A percentile compares a stretch with the other conserved stretches of the same genome.
Conservation (phyloP, 2,797 vertebrate genomes). For the Sebastes oblongus region DNA sequence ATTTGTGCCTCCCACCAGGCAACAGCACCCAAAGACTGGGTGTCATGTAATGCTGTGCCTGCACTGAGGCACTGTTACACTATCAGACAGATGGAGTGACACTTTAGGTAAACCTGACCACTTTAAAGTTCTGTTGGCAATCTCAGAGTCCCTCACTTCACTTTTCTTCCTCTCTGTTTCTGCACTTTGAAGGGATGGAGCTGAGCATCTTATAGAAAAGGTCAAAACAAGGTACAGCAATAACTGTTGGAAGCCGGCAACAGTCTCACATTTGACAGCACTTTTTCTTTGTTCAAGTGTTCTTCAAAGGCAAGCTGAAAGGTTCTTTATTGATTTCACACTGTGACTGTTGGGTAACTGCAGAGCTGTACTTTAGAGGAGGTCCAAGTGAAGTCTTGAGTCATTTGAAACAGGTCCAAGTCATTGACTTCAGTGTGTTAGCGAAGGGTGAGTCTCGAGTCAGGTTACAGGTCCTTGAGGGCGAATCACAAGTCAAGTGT, state of each 20-base stretch:
- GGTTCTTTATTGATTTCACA: constrained; percentile 48
- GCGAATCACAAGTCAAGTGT: not conserved
- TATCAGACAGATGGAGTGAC: not conserved
- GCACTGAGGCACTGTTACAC: not conserved
- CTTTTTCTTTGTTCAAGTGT: constrained; percentile 16
- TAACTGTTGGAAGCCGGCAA: constrained; percentile 8
- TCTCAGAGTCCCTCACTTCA: not conserved
- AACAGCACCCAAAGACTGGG: not conserved
- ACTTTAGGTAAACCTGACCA: not conserved
- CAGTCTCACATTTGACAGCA: constrained; percentile 4
- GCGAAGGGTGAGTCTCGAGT: not conserved
- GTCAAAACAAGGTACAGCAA: not conserved
- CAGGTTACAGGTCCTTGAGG: not conserved
- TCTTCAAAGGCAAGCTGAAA: constrained; percentile 19
- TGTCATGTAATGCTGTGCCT: not conserved
- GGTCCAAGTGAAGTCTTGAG: not conserved
- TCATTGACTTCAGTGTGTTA: not conserved
- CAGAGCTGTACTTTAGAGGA: not conserved
- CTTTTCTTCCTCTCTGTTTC: not conserved
- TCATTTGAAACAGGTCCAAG: constrained; percentile 3
- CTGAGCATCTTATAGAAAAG: constrained; percentile 12
- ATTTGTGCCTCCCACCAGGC: not conserved
- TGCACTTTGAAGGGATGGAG: not conserved
- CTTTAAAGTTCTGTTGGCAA: not conserved
- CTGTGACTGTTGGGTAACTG: not conserved